A percentile compares a stretch with the other conserved stretches of the same genome.
phyloP scores from a whole-genome alignment of 2,888 invertebrate species.

The Melinopterus prodromus region DNA sequence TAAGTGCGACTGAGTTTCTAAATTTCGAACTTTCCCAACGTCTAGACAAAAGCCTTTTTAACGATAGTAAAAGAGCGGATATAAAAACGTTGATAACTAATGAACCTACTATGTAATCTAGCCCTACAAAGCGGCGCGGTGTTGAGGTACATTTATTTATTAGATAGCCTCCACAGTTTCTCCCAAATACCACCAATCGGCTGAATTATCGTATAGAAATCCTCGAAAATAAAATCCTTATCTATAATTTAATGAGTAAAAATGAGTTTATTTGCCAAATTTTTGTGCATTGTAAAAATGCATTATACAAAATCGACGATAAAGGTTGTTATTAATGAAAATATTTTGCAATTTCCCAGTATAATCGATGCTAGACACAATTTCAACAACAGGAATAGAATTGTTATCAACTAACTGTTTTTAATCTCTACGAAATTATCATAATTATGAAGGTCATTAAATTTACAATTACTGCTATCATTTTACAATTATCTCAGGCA shows the following conservation, averaged over 20 bases:
- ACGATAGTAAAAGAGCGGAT: background rate
- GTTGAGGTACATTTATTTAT: slow-evolving; percentile 32
- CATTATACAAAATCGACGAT: no score
- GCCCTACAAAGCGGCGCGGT: slow-evolving; percentile 30
- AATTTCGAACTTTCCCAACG: background rate
- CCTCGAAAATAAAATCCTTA: background rate
- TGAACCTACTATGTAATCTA: slow-evolving; percentile 31
- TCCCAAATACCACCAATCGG: background rate
- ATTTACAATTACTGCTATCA: background rate
- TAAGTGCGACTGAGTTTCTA: background rate
- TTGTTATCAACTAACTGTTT: background rate
- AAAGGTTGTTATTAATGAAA: background rate
- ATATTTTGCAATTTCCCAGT: background rate
- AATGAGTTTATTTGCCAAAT: background rate
- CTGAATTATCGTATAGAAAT: background rate
- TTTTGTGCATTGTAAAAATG: no score
- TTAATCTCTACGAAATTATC: background rate
- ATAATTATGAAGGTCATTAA: background rate
- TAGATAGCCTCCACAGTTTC: slow-evolving; percentile 18
- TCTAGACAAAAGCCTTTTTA: slow-evolving; percentile 17
- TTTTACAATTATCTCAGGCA: background rate
- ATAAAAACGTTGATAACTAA: slow-evolving; percentile 29
- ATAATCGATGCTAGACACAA: background rate
- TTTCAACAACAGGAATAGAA: background rate
- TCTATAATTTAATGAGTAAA: background rate